These are phyloP conservation scores for Microvelia longipes DNA, from an alignment of 1,140 invertebrate species.

Conservation along the genomic window DNA sequence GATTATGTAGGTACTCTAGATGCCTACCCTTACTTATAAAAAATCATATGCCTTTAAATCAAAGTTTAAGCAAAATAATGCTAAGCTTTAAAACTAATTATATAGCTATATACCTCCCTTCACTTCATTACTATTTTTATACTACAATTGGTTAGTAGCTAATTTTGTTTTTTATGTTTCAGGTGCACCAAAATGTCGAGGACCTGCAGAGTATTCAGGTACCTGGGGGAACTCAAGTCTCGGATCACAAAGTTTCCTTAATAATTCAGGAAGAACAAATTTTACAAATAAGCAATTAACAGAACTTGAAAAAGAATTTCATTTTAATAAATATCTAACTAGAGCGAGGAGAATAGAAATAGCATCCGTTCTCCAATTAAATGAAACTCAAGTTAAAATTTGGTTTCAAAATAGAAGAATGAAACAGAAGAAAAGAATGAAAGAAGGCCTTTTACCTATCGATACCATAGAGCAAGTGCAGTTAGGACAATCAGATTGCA, in stretches of 20 bases:
- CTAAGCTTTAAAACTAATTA: too few relatives aligned
- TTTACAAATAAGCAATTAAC: conserved; percentile 98
- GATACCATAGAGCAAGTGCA: background rate
- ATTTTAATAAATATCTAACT: conserved; percentile 98
- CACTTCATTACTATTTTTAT: too few relatives aligned
- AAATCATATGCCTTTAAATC: too few relatives aligned
- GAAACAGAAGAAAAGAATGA: conserved; percentile 88
- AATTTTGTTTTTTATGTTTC: too few relatives aligned
- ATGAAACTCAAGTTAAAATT: conserved; percentile 89
- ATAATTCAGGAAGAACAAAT: conserved; percentile 84
- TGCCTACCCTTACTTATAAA: too few relatives aligned
- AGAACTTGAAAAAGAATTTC: conserved; percentile 97
- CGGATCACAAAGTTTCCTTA: conserved; percentile 26
- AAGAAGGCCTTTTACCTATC: conserved; percentile 28
- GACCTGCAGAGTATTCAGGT: background rate
- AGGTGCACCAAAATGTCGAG: background rate
- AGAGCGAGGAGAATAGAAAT: conserved; percentile 93
- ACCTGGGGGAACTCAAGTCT: background rate
- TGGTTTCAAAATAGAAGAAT: conserved; percentile 88
- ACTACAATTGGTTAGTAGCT: too few relatives aligned
- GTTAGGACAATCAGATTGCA: background rate
- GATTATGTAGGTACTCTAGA: too few relatives aligned
- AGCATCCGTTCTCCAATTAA: conserved; percentile 83
- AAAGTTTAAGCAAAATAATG: too few relatives aligned
- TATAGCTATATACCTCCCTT: too few relatives aligned